Conservation (phyloP, 2,113 vertebrate genomes). For the Dicerorhinus sumatrensis region DNA sequence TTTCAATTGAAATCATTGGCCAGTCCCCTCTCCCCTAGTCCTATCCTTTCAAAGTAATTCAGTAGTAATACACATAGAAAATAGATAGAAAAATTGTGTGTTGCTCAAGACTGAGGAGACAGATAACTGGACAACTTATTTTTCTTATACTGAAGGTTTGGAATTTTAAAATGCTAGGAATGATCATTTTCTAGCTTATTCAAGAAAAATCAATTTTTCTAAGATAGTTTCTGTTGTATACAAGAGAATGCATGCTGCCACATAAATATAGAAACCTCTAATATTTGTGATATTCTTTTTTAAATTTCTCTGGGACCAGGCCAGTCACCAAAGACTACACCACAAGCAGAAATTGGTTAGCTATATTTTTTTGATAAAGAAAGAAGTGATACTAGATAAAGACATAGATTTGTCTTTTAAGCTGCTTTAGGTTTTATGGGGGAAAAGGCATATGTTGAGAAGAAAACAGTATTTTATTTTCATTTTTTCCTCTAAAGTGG, state of each 20-base stretch:
- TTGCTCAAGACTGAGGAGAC: background rate
- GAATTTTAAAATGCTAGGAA: slow-evolving; percentile 21
- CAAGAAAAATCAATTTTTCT: slow-evolving; percentile 26
- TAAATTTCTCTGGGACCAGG: background rate
- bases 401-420: background rate
- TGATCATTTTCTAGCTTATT: slow-evolving; percentile 5
- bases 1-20: background rate
- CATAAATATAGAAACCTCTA: background rate
- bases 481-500: background rate
- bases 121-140: background rate
- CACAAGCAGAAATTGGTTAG: background rate
- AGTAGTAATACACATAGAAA: background rate
- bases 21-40: background rate
- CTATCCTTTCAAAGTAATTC: background rate
- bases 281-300: background rate
- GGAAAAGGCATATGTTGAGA: background rate
- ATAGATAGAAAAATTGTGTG: background rate
- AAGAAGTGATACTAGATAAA: slow-evolving; percentile 24
- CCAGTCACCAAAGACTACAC: background rate
- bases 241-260: background rate
- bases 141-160: background rate
- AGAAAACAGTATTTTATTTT: slow-evolving; percentile 38
- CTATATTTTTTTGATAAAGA: background rate
- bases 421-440: background rate
- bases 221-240: slow-evolving; percentile 27